A percentile compares a stretch with the other conserved stretches of the same genome.
Conservation (phyloP, 2,113 vertebrate genomes). For the Leucopsar rothschildi region DNA sequence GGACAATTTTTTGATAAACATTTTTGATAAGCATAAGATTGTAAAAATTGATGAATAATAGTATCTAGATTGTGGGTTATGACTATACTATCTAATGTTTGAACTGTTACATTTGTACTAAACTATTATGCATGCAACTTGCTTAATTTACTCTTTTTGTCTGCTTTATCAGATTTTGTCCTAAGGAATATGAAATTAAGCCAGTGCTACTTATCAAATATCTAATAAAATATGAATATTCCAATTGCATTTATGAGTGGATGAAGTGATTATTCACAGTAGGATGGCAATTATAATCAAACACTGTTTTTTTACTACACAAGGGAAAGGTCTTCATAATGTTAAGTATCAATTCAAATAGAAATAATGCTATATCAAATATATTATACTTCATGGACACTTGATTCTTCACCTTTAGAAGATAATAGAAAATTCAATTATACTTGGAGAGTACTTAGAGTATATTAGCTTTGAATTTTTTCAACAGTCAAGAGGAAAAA, state of each 20-base stretch:
- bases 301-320: background rate
- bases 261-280: slow-evolving; percentile 18
- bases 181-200: background rate
- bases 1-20: rapidly evolving
- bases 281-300: slow-evolving; percentile 28
- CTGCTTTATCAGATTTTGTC: background rate
- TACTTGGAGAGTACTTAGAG: background rate
- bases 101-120: background rate
- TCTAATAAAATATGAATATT: slow-evolving; percentile 11
- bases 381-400: background rate
- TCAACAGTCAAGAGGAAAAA: background rate
- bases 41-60: background rate
- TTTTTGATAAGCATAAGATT: no score
- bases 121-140: background rate
- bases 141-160: background rate
- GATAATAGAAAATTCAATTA: background rate
- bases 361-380: slow-evolving; percentile 8
- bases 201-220: background rate
- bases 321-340: background rate
- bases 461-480: background rate
- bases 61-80: background rate
- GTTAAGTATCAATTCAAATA: slow-evolving; percentile 1
- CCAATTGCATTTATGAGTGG: background rate
- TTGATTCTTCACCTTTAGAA: slow-evolving; percentile 25
- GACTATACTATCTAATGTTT: background rate